Evolutionary conservation across 1,140 invertebrate species (phyloP).

Genomic region (Polyergus mexicanus): DNA sequence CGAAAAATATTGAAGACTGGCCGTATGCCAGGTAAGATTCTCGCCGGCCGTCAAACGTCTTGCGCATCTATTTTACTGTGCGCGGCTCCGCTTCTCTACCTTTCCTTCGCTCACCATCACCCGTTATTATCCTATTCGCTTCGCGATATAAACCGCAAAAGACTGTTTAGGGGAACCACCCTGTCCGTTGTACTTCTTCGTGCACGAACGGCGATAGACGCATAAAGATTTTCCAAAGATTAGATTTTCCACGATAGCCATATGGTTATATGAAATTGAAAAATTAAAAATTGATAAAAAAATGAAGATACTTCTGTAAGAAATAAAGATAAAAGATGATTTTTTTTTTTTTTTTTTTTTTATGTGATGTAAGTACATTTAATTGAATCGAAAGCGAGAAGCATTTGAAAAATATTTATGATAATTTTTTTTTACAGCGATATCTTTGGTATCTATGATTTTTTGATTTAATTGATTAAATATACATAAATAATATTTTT

Average conservation of each 20-base stretch:
- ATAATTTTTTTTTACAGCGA: background rate
- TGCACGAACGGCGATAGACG: background rate
- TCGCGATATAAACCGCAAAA: conserved; percentile 53
- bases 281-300: background rate
- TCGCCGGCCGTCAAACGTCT: conserved; percentile 67
- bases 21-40: conserved; percentile 71
- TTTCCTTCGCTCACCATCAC: conserved; percentile 39
- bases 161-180: conserved; percentile 30
- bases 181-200: background rate
- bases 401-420: background rate
- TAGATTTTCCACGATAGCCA: background rate
- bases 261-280: background rate
- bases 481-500: no score
- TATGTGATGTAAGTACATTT: background rate
- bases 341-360: no score
- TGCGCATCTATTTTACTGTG: conserved; percentile 48
- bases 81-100: background rate
- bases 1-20: conserved; percentile 81
- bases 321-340: background rate
- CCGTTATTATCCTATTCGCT: conserved; percentile 66
- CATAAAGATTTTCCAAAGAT: conserved; percentile 3
- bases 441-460: background rate
- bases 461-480: background rate
- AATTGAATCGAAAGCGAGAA: background rate
- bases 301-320: background rate